phyloP scores from a whole-genome alignment of 2,797 vertebrate genomes.

The Aplochiton taeniatus region DNA sequence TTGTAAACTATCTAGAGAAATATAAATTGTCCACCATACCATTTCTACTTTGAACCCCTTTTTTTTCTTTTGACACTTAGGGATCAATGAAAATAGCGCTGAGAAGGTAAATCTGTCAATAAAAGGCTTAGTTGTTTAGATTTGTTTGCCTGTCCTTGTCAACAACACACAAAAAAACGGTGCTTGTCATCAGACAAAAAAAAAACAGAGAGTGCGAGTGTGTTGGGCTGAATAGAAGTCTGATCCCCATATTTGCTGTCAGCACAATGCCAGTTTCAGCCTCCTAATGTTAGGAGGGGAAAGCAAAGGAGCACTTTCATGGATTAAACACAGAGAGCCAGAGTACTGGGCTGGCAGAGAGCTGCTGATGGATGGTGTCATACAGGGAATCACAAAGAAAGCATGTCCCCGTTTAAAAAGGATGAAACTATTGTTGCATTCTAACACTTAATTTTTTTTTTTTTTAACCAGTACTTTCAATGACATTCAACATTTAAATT shows the following conservation, averaged over 20 bases:
- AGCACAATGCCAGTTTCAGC: slow-evolving; percentile 76
- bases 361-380: slow-evolving; percentile 75
- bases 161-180: slow-evolving; percentile 12
- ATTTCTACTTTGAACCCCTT: too few relatives aligned
- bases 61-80: too few relatives aligned
- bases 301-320: slow-evolving; percentile 77
- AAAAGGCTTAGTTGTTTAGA: slow-evolving; percentile 37
- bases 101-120: slow-evolving; percentile 28
- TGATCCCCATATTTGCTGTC: slow-evolving; percentile 76
- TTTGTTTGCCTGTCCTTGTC: slow-evolving; percentile 22
- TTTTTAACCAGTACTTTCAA: too few relatives aligned
- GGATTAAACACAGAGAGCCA: slow-evolving; percentile 76
- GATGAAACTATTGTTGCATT: not conserved
- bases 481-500: too few relatives aligned
- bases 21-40: too few relatives aligned
- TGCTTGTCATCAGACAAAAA: slow-evolving; percentile 60
- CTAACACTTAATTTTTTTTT: too few relatives aligned
- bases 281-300: slow-evolving; percentile 73
- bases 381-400: slow-evolving; percentile 60
- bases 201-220: slow-evolving; percentile 71
- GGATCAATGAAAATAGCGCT: too few relatives aligned
- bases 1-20: too few relatives aligned
- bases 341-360: slow-evolving; percentile 66
- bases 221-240: slow-evolving; percentile 71
- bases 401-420: not conserved